These are phyloP conservation scores for Ditylenchus dipsaci DNA, from an alignment of 1,140 invertebrate species.

Conservation along the genomic window DNA sequence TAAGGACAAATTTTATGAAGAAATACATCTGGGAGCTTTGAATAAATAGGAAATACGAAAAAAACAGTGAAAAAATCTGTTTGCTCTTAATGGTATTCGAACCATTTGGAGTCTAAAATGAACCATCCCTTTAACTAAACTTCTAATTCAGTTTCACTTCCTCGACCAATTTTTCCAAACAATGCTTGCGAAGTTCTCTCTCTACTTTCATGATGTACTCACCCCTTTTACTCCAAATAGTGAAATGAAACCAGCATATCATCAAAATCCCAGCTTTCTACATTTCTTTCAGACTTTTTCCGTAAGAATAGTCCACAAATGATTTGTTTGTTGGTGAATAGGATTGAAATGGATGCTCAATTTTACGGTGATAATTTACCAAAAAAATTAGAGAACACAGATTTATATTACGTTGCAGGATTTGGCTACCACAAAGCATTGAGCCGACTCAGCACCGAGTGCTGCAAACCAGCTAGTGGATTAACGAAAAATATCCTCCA, in stretches of 20 bases:
- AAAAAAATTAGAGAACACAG: no score
- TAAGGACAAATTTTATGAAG: no score
- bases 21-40: no score
- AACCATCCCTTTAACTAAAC: no score
- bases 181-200: constrained; percentile 30
- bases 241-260: constrained; percentile 13
- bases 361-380: constrained; percentile 26
- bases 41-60: no score
- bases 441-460: constrained; percentile 20
- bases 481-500: constrained; percentile 30
- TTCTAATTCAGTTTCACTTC: background rate
- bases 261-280: constrained; percentile 1
- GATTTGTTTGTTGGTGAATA: constrained; percentile 22
- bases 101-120: no score
- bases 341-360: constrained; percentile 29
- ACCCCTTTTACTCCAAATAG: background rate
- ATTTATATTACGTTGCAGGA: constrained; percentile 23
- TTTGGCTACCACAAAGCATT: constrained; percentile 27
- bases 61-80: no score
- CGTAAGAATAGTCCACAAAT: constrained; percentile 26
- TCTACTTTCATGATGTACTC: constrained; percentile 24
- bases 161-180: constrained; percentile 13
- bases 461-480: constrained; percentile 27
- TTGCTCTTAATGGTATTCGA: no score
- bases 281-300: constrained; percentile 24